A percentile compares a stretch with the other conserved stretches of the same genome.
Conservation (phyloP, 2,113 vertebrate genomes). For the Myxocyprinus asiaticus region DNA sequence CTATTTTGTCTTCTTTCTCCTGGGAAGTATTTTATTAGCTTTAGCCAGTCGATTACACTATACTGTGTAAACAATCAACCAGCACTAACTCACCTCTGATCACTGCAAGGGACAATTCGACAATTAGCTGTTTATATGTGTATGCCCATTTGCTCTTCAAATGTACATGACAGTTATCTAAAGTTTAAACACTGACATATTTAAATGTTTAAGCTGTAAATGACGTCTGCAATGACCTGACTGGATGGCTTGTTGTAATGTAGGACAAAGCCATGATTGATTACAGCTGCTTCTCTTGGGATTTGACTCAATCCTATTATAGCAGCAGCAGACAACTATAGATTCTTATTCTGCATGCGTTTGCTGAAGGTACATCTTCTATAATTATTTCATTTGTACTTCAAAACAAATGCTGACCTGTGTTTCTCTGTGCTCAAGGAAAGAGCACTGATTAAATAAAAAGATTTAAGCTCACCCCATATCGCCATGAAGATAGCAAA, state of each 20-base stretch:
- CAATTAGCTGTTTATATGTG: background rate
- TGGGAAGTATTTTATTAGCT: constrained; percentile 51
- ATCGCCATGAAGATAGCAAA: constrained; percentile 83
- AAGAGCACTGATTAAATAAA: background rate
- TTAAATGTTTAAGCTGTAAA: background rate
- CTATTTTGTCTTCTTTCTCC: background rate
- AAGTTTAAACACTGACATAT: constrained; percentile 5
- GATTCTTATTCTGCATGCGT: background rate
- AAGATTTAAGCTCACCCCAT: constrained; percentile 71
- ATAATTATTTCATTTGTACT: constrained; percentile 12
- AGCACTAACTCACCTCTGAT: background rate
- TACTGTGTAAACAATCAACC: constrained; percentile 18
- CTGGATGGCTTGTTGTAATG: background rate
- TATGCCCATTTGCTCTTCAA: background rate
- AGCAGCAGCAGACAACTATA: background rate
- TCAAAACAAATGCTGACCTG: background rate
- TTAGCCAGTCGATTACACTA: constrained; percentile 63
- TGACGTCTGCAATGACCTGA: background rate
- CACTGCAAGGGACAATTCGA: constrained; percentile 17
- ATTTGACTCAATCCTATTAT: background rate
- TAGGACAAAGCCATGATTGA: constrained; percentile 3
- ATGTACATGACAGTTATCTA: background rate
- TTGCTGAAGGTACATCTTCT: background rate
- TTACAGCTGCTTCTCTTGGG: constrained; percentile 1
- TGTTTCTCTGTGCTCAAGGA: background rate